These are phyloP conservation scores for Drosophila arawakana DNA, from an alignment of 1,140 invertebrate genomes.

Conservation along the genomic window DNA sequence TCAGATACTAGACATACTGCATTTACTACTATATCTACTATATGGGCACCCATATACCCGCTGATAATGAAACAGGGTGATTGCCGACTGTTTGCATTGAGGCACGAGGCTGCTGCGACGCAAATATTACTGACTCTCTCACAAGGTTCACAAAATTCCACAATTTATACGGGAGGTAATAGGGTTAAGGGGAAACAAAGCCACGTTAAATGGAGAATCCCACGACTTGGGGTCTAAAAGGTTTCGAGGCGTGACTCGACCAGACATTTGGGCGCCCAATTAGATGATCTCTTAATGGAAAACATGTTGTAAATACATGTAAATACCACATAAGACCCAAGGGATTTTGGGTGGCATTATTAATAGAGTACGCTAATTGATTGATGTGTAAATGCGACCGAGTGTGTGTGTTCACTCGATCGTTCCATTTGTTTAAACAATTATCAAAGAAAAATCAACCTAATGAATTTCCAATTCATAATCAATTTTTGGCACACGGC, in stretches of 20 bases:
- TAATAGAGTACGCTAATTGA: conserved; percentile 34
- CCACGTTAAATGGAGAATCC: not conserved
- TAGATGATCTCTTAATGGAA: conserved; percentile 48
- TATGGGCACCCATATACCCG: conserved; percentile 18
- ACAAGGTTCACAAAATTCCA: conserved; percentile 21
- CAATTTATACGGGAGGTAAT: not conserved
- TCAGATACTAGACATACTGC: not conserved
- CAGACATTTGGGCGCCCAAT: conserved; percentile 44
- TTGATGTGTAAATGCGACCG: conserved; percentile 28
- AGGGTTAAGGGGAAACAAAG: not conserved
- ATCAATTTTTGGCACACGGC: conserved; percentile 69
- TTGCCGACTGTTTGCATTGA: conserved; percentile 39
- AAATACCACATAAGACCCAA: conserved; percentile 32
- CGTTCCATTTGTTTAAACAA: conserved; percentile 62
- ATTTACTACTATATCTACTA: not conserved
- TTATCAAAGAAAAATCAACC: conserved; percentile 66
- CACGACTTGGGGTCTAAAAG: conserved; percentile 28
- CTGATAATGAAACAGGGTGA: conserved; percentile 37
- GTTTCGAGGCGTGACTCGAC: not conserved
- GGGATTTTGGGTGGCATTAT: conserved; percentile 31
- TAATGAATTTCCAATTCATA: conserved; percentile 80
- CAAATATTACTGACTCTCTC: conserved; percentile 27
- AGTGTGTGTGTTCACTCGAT: not conserved
- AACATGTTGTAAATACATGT: conserved; percentile 38
- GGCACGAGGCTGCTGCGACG: conserved; percentile 48